A percentile compares a stretch with the other conserved stretches of the same genome.
Evolutionary conservation across 2,113 vertebrate genomes (phyloP).

Genomic region (Cryptomyrus ogoouensis): DNA sequence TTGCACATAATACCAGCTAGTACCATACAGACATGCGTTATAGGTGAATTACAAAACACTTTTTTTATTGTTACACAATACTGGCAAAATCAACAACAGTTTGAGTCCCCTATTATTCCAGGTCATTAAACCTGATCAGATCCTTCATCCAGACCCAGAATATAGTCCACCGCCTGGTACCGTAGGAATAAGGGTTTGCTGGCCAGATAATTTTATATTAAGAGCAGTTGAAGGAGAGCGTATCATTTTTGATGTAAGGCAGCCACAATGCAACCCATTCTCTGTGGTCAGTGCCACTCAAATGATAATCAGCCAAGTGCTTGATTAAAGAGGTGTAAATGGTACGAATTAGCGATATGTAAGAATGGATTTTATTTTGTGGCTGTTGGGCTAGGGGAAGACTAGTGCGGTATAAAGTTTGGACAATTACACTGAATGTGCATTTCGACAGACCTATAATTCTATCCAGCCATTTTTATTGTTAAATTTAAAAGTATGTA

Average conservation of each 20-base stretch:
- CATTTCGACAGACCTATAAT: not conserved
- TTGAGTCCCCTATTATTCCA: conserved; percentile 1
- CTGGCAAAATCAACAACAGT: not conserved
- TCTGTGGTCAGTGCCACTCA: not conserved
- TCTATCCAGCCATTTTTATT: not conserved
- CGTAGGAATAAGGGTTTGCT: not conserved
- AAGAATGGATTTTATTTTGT: not conserved
- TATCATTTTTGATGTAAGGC: not conserved
- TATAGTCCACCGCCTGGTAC: not conserved
- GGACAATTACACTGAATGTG: not conserved
- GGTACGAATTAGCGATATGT: not conserved
- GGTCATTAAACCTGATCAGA: not conserved
- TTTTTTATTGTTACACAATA: not conserved
- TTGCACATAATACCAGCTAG: not conserved
- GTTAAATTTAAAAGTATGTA: not conserved
- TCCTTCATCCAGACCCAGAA: not conserved
- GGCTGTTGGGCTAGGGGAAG: not conserved
- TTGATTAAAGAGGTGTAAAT: conserved; percentile 11
- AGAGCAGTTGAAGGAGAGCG: not conserved
- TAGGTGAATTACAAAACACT: not conserved
- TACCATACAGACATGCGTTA: not conserved
- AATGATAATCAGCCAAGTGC: not conserved
- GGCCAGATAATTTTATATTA: not conserved
- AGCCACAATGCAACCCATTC: not conserved
- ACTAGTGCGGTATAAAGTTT: not conserved